phyloP scores from a whole-genome alignment of 2,888 invertebrate species.

The Tetragonula carbonaria region DNA sequence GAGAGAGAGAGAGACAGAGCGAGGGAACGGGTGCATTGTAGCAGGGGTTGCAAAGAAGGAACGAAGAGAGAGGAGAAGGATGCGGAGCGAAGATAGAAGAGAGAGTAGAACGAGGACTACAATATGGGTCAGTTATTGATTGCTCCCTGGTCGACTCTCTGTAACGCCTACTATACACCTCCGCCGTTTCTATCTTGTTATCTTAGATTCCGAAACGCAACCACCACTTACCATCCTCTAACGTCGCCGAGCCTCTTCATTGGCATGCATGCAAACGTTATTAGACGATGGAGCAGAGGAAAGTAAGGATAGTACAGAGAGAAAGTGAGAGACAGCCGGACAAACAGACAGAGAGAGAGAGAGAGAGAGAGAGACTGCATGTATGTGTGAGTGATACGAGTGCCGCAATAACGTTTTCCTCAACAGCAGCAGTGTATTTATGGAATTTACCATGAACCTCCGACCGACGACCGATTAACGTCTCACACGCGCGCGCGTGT shows the following conservation, averaged over 20 bases:
- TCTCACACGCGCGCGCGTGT: not conserved
- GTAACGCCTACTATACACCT: slow-evolving; percentile 79
- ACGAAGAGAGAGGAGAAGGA: slow-evolving; percentile 38
- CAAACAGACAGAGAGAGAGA: too few species aligned
- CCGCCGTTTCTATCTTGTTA: slow-evolving; percentile 79
- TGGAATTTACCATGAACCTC: slow-evolving; percentile 35
- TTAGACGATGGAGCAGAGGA: slow-evolving; percentile 12
- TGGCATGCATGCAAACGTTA: slow-evolving; percentile 57
- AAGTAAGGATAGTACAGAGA: not conserved
- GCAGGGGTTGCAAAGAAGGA: slow-evolving; percentile 25
- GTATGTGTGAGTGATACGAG: not conserved
- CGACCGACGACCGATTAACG: slow-evolving; percentile 22
- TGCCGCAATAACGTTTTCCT: slow-evolving; percentile 50
- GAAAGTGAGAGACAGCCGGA: not conserved
- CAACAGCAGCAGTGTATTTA: slow-evolving; percentile 17
- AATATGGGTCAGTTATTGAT: slow-evolving; percentile 83
- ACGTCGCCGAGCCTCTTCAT: slow-evolving; percentile 50
- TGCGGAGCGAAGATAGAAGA: slow-evolving; percentile 51
- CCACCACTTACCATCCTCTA: slow-evolving; percentile 64
- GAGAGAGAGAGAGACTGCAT: not conserved
- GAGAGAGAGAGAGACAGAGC: not conserved
- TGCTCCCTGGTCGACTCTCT: slow-evolving; percentile 77
- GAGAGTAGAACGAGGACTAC: slow-evolving; percentile 73
- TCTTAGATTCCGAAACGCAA: slow-evolving; percentile 76
- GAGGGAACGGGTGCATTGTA: slow-evolving; percentile 22